phyloP scores from a whole-genome alignment of 2,797 vertebrate species.

The Acanthornis magna region DNA sequence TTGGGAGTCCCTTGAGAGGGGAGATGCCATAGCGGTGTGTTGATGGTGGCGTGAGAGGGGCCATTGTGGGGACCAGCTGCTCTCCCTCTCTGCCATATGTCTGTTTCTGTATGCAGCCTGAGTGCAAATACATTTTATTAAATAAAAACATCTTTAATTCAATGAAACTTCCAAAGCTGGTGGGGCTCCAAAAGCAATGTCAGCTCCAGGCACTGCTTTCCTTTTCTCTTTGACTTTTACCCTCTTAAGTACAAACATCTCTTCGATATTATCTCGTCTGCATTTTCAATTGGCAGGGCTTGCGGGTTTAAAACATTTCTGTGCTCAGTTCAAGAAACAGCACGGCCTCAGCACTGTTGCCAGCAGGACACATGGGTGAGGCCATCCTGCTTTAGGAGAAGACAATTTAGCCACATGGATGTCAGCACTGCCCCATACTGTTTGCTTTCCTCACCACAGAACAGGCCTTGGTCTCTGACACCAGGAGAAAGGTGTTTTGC shows the following conservation, averaged over 20 bases:
- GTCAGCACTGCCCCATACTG: neutral
- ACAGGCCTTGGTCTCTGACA: neutral
- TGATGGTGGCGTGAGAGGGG: neutral
- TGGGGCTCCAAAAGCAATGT: neutral
- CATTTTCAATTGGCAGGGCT: neutral
- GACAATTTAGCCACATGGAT: neutral
- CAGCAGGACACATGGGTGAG: neutral
- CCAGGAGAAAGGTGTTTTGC: neutral
- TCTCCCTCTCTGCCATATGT: neutral
- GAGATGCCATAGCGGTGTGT: neutral
- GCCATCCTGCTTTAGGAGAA: neutral
- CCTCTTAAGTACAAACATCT: neutral
- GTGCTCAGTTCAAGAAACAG: neutral
- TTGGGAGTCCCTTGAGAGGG: neutral
- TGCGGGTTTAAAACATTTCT: neutral
- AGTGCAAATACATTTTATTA: conserved; percentile 22
- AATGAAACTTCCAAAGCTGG: neutral
- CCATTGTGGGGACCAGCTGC: neutral
- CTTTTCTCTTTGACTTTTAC: neutral
- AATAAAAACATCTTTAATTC: neutral
- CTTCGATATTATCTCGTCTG: neutral
- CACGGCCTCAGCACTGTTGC: neutral
- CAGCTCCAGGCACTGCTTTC: neutral
- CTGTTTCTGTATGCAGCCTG: neutral
- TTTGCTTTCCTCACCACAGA: neutral